These are phyloP conservation scores for Odontamblyopus rebecca DNA, from an alignment of 2,797 vertebrate species.

Conservation along the genomic window DNA sequence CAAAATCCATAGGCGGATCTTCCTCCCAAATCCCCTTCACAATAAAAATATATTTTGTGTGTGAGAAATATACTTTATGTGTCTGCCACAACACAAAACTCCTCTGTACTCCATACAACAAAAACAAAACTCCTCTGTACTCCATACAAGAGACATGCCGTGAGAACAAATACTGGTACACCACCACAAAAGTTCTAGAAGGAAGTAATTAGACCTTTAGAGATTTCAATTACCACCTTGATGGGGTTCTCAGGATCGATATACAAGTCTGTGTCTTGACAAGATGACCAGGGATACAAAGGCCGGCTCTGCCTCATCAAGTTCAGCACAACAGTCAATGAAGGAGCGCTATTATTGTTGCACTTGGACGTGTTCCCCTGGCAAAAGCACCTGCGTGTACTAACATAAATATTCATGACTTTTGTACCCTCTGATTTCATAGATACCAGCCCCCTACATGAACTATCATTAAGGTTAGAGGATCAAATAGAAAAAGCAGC, in stretches of 20 bases:
- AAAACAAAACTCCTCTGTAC: neutral
- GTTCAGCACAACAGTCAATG: conserved; percentile 19
- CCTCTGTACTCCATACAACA: neutral
- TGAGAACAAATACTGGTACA: conserved; percentile 33
- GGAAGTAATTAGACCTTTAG: conserved; percentile 67
- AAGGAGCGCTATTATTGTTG: conserved; percentile 21
- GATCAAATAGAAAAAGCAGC: conserved; percentile 51
- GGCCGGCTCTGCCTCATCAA: conserved; percentile 13
- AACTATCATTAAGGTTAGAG: conserved; percentile 45
- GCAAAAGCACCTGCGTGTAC: conserved; percentile 18
- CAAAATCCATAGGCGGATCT: too few species aligned
- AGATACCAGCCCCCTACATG: conserved; percentile 38
- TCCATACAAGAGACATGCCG: conserved; percentile 32
- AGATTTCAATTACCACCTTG: conserved; percentile 73
- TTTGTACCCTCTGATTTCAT: conserved; percentile 30
- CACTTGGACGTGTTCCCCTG: conserved; percentile 21
- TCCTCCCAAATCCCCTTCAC: too few species aligned
- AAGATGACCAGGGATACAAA: conserved; percentile 30
- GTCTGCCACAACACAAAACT: neutral
- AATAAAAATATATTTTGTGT: too few species aligned
- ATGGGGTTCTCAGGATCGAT: conserved; percentile 67
- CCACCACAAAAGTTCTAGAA: conserved; percentile 36
- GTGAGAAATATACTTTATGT: too few species aligned
- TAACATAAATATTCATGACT: conserved; percentile 58
- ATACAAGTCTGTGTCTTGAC: conserved; percentile 50